Percentiles rank a stretch among this genome's conserved stretches.
phyloP scores from a whole-genome alignment of 2,888 invertebrate species.

The Mimas tiliae region DNA sequence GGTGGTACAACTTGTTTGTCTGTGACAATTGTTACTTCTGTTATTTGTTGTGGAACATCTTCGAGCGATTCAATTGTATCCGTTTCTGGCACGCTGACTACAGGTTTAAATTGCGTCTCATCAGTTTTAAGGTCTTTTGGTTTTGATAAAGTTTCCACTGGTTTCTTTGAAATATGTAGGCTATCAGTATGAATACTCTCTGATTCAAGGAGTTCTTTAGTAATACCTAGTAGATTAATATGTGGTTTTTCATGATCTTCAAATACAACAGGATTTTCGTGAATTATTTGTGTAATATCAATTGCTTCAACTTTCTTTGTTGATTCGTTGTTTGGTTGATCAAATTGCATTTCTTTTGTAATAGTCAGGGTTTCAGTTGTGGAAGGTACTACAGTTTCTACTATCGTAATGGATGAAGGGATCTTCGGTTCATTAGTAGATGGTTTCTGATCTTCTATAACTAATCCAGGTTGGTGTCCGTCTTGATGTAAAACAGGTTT shows the following conservation, averaged over 20 bases:
- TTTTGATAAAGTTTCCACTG: background rate
- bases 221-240: constrained; percentile 39
- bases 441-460: background rate
- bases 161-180: constrained; percentile 31
- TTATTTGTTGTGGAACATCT: constrained; percentile 10
- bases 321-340: background rate
- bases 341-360: background rate
- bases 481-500: constrained; percentile 4
- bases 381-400: background rate
- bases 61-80: background rate
- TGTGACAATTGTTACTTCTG: constrained; percentile 18
- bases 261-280: background rate
- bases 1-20: constrained; percentile 13
- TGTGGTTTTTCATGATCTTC: constrained; percentile 30
- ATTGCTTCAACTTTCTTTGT: background rate
- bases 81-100: background rate
- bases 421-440: background rate
- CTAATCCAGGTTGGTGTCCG: too few relatives aligned
- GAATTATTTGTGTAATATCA: background rate
- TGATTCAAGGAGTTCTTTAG: constrained; percentile 47
- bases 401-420: background rate
- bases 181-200: constrained; percentile 41
- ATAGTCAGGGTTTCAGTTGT: background rate
- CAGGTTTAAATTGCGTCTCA: background rate
- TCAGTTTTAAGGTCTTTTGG: background rate